These are phyloP conservation scores for Theristicus caerulescens DNA, from an alignment of 2,113 vertebrate species.

Conservation along the genomic window DNA sequence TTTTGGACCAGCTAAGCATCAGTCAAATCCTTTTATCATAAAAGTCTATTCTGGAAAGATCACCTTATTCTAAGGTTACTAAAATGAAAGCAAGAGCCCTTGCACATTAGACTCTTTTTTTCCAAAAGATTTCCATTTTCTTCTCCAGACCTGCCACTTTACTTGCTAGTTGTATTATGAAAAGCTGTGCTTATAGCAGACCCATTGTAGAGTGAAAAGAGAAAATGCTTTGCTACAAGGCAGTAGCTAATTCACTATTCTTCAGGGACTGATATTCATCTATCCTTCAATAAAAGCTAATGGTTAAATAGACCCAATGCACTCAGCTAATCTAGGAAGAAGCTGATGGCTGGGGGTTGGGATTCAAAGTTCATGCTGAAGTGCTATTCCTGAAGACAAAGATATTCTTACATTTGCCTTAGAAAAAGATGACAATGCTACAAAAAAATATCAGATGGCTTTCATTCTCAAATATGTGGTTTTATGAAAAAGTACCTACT, in stretches of 20 bases:
- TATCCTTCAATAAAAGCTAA: slow-evolving; percentile 76
- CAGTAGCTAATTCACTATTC: slow-evolving; percentile 75
- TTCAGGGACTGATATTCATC: slow-evolving; percentile 72
- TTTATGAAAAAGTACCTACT: background rate
- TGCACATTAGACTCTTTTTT: slow-evolving; percentile 31
- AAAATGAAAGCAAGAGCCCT: slow-evolving; percentile 43
- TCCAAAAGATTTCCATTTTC: slow-evolving; percentile 65
- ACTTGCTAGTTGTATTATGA: slow-evolving; percentile 55
- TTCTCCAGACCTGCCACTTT: slow-evolving; percentile 48
- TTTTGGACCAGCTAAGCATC: background rate
- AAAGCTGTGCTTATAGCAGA: slow-evolving; percentile 65
- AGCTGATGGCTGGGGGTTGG: slow-evolving; percentile 59
- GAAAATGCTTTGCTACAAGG: slow-evolving; percentile 72
- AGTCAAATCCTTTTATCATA: slow-evolving; percentile 28
- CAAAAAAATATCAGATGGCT: background rate
- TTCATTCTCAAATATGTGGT: background rate
- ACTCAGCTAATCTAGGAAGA: slow-evolving; percentile 75
- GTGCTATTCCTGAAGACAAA: slow-evolving; percentile 49
- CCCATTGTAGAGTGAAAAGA: slow-evolving; percentile 63
- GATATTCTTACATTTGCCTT: slow-evolving; percentile 47
- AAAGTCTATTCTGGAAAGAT: slow-evolving; percentile 37
- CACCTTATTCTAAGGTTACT: slow-evolving; percentile 21
- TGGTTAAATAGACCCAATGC: slow-evolving; percentile 72
- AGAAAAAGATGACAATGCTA: slow-evolving; percentile 44
- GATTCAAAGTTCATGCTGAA: slow-evolving; percentile 62